Base-by-base conservation (phyloP, 2,113 vertebrate species). In the Mormyrus lacerda region DNA sequence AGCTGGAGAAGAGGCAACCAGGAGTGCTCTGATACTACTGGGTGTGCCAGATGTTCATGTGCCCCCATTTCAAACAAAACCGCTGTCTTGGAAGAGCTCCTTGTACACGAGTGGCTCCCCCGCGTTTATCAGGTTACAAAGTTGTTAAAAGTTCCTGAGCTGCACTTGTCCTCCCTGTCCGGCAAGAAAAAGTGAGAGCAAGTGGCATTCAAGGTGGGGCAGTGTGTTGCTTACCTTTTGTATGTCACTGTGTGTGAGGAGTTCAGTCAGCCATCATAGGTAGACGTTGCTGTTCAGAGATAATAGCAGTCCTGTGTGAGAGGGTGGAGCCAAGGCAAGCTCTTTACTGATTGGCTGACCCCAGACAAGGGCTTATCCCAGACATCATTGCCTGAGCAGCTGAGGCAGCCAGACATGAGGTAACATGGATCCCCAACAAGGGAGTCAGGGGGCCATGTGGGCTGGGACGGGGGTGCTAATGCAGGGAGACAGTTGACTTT, bases 321-420 rank as follows among this genome's bases (percentile, higher is more conserved):
- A 47, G 90, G 91, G 93, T 87, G 92, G 91, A 92, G 90, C 91
- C 73, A 58, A 88, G 58, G 50, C 39, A 86, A 21, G 35, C 7
- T 13, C 47, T 90, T 27, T 51, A 42, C 65, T 88, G 90, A 91
- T 92, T 92, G 90, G 91, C 88, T 90, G 86, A 4, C 48, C n/a
- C 10, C 13, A 82, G 82, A 44, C 79, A 89, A 91, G 90, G 79
- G 90, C 73, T 45, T 90, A 39, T 88, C 90, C 84, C 83, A 91
- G 90, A 92, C 88, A 88, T 88, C 82, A 85, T 51, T 42, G 87
- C 65, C 53, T 53, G 58, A 55, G 42, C 50, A 58, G 88, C 44
- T 55, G 89, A 88, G 79, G 50, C 85, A 90, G 90, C 47, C 82
- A 91, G 91, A 90, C 90, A 42, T 90, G 82, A 91, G 47, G 86